Conservation (phyloP, 23 tunicate species). For the Trididemnum clinides region DNA sequence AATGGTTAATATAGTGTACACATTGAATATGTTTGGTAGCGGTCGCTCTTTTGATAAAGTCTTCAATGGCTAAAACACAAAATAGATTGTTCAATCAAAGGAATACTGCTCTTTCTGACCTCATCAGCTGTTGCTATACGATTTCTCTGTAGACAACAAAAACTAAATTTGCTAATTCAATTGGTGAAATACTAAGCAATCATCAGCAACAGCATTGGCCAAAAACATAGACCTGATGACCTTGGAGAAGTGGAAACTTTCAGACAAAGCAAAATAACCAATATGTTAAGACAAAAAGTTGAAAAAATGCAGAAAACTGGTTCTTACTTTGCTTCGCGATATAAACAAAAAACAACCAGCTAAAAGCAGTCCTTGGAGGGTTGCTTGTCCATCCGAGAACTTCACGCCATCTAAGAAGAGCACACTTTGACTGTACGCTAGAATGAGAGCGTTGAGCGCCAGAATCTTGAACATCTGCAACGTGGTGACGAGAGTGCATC, state of each 20-base stretch:
- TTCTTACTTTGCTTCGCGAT: conserved; percentile 86
- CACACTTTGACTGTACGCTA: conserved; percentile 96
- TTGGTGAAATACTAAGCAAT: too few relatives aligned
- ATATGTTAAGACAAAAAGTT: too few relatives aligned
- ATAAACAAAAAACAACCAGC: conserved; percentile 98
- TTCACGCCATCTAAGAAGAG: conserved; percentile 95
- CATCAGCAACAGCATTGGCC: too few relatives aligned
- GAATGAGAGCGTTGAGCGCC: conserved; percentile 86
- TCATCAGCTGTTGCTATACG: too few relatives aligned
- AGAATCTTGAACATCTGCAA: conserved; percentile 97
- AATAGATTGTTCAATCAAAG: too few relatives aligned
- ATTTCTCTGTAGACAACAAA: too few relatives aligned
- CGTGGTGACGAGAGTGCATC: conserved; percentile 97
- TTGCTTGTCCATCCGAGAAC: conserved; percentile 96
- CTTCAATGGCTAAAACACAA: conserved; percentile 95
- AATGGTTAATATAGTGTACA: conserved; percentile 91
- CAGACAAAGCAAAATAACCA: too few relatives aligned
- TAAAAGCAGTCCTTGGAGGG: conserved; percentile 87
- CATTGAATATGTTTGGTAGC: conserved; percentile 95
- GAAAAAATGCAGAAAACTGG: neutral
- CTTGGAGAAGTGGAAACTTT: too few relatives aligned
- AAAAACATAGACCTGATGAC: too few relatives aligned
- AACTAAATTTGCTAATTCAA: too few relatives aligned
- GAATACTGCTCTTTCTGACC: too few relatives aligned
- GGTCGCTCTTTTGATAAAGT: conserved; percentile 83